Evolutionary conservation across 2,113 vertebrate genomes (phyloP).

Genomic region (Mesoclemmys tuberculata): DNA sequence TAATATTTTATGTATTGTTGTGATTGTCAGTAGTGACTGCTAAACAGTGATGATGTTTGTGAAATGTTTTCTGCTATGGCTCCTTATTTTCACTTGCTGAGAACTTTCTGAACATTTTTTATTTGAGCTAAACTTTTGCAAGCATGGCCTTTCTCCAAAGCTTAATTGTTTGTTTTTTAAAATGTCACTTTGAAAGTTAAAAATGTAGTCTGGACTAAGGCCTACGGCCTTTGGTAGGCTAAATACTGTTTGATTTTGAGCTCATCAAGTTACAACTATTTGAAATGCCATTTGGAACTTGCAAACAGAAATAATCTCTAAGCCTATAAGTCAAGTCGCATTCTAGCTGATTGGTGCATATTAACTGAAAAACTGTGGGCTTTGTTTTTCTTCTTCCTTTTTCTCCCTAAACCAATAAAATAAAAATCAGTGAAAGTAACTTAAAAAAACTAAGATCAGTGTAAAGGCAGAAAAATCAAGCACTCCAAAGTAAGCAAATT

Average conservation of each 20-base stretch:
- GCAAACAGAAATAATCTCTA: accelerated
- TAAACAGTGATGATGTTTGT: background rate
- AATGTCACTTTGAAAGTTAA: background rate
- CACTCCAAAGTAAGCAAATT: background rate
- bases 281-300: background rate
- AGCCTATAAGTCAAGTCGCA: background rate
- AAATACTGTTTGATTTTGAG: background rate
- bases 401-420: background rate
- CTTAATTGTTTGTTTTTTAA: background rate
- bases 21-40: background rate
- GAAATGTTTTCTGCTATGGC: background rate
- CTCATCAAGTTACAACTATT: background rate
- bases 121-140: background rate
- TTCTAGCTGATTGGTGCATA: accelerated
- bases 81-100: background rate
- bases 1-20: accelerated
- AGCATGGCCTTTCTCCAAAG: background rate
- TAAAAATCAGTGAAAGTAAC: background rate
- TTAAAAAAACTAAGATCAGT: background rate
- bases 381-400: background rate
- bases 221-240: background rate
- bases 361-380: background rate
- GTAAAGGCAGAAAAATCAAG: background rate
- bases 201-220: background rate
- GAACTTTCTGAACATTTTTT: background rate